A percentile compares a stretch with the other conserved stretches of the same genome.
phyloP scores from a whole-genome alignment of 1,140 invertebrate genomes.

The Heliconius himera region DNA sequence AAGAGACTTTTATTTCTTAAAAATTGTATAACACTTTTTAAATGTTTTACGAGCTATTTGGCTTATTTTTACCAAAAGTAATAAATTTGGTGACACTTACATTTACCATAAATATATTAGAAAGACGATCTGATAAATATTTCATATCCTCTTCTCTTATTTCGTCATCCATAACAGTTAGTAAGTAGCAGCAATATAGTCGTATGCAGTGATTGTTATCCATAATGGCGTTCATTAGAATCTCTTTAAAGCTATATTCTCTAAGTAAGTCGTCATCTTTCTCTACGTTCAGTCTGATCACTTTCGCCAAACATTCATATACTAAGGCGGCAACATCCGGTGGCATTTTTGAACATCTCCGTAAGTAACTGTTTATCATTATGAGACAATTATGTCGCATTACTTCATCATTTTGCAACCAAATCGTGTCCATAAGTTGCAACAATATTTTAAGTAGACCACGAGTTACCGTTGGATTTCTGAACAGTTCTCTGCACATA shows the following conservation, averaged over 20 bases:
- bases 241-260: constrained; percentile 45
- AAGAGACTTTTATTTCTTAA: too few species aligned
- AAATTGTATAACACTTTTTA: too few species aligned
- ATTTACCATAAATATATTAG: background rate
- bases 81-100: background rate
- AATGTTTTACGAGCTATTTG: background rate
- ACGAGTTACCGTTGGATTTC: constrained; percentile 54
- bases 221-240: constrained; percentile 52
- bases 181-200: constrained; percentile 66
- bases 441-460: constrained; percentile 53
- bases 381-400: constrained; percentile 67
- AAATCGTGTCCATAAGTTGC: constrained; percentile 56
- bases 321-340: constrained; percentile 58
- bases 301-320: constrained; percentile 64
- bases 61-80: background rate
- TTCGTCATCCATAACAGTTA: constrained; percentile 46
- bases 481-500: constrained; percentile 65
- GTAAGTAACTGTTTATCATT: constrained; percentile 67
- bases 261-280: constrained; percentile 43
- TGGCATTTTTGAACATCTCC: constrained; percentile 57
- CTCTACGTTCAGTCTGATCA: constrained; percentile 50
- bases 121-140: constrained; percentile 33
- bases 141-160: constrained; percentile 49
- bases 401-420: constrained; percentile 43
- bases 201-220: constrained; percentile 58